phyloP scores from a whole-genome alignment of 1,140 invertebrate species.

The Ridgeia piscesae region DNA sequence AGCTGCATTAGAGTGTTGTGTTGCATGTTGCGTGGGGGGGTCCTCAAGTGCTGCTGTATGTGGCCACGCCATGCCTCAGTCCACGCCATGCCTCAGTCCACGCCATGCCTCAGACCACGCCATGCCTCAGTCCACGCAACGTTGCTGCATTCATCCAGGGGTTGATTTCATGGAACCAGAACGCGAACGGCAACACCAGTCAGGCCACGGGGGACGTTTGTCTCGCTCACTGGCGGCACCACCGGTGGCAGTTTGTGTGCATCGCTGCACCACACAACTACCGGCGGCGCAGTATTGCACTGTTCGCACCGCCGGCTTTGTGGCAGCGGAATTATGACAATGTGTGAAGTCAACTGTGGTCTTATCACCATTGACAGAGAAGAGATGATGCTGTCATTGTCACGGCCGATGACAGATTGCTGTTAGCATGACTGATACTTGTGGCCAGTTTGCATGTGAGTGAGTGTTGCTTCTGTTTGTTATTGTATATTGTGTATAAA shows the following conservation, averaged over 20 bases:
- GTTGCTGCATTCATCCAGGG: neutral
- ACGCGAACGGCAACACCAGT: neutral
- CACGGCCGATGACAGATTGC: neutral
- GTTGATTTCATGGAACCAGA: neutral
- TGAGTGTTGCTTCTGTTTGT: neutral
- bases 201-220: neutral
- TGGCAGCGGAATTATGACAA: neutral
- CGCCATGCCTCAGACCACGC: neutral
- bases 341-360: neutral
- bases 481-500: neutral
- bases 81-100: neutral
- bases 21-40: no score
- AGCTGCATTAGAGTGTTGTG: neutral
- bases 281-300: neutral
- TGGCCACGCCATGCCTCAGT: neutral
- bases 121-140: neutral
- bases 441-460: neutral
- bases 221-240: neutral
- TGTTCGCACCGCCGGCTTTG: neutral
- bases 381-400: neutral
- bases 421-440: neutral
- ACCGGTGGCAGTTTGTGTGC: neutral
- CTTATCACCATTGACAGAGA: neutral
- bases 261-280: neutral
- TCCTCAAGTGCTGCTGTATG: neutral